A percentile compares a stretch with the other conserved stretches of the same genome.
These are phyloP conservation scores for Pandemis corylana DNA, from an alignment of 2,888 invertebrate genomes.

Conservation along the genomic window DNA sequence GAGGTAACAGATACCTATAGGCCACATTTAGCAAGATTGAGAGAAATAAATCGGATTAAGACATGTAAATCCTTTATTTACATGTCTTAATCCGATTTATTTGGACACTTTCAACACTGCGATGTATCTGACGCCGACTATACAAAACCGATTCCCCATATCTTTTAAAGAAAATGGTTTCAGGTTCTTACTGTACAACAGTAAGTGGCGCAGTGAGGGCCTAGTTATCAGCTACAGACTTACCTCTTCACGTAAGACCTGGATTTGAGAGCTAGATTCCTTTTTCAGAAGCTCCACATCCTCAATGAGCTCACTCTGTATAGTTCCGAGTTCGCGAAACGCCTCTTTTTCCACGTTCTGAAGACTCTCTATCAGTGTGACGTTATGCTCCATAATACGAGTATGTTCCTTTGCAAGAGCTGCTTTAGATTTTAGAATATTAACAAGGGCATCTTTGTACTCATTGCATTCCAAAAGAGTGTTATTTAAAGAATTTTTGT, in stretches of 20 bases:
- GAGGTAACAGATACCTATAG: too few species aligned
- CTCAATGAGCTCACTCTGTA: constrained; percentile 77
- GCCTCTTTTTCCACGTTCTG: constrained; percentile 80
- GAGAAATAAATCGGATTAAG: too few species aligned
- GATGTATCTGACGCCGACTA: too few species aligned
- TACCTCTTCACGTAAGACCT: constrained; percentile 75
- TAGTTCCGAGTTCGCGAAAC: constrained; percentile 76
- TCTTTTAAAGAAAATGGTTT: too few species aligned
- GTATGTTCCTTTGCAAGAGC: constrained; percentile 77
- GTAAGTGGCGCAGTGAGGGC: too few species aligned
- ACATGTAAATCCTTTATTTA: too few species aligned
- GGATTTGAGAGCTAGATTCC: constrained; percentile 75
- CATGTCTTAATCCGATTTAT: too few species aligned
- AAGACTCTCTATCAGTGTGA: constrained; percentile 75
- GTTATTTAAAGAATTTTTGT: constrained; percentile 69
- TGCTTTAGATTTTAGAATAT: constrained; percentile 78
- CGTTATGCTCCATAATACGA: constrained; percentile 81
- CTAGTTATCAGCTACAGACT: constrained; percentile 40
- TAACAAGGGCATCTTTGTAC: constrained; percentile 78
- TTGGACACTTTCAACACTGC: too few species aligned
- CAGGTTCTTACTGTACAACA: too few species aligned
- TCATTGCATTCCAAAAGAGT: constrained; percentile 75
- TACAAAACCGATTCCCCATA: too few species aligned
- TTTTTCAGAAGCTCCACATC: constrained; percentile 77
- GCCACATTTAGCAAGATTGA: too few species aligned